Percentiles rank a stretch among this genome's conserved stretches.
Conservation (phyloP, 2,888 invertebrate species). For the Pristionchus fissidentatus region DNA sequence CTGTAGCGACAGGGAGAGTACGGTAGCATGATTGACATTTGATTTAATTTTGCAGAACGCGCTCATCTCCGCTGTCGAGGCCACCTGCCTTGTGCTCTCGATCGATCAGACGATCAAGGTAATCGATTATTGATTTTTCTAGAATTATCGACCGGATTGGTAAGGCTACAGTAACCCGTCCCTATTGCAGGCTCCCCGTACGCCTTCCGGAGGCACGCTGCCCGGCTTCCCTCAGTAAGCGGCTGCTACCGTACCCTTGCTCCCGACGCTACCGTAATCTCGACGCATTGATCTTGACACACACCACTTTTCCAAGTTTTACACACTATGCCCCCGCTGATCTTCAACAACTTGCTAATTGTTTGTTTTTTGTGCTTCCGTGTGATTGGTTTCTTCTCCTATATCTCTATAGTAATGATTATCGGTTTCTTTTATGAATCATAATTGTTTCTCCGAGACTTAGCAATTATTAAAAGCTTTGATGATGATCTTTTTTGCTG, state of each 20-base stretch:
- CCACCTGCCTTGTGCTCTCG: constrained; percentile 93
- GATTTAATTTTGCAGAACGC: constrained; percentile 86
- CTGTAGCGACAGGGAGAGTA: not conserved
- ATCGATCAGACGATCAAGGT: constrained; percentile 96
- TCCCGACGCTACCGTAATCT: constrained; percentile 25
- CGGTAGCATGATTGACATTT: not conserved
- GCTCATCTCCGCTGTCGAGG: constrained; percentile 92
- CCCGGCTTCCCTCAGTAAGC: constrained; percentile 66
- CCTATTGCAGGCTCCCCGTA: constrained; percentile 51
- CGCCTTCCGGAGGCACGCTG: constrained; percentile 70
- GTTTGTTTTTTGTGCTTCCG: not conserved
- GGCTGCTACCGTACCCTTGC: constrained; percentile 24
- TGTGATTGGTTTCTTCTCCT: constrained; percentile 18
- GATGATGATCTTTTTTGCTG: constrained; percentile 43
- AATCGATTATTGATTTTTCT: constrained; percentile 78
- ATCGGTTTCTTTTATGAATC: too few species aligned
- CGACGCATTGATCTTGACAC: constrained; percentile 6
- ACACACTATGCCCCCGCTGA: not conserved
- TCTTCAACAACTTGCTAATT: constrained; percentile 31
- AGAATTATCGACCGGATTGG: constrained; percentile 76
- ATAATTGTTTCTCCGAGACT: constrained; percentile 11
- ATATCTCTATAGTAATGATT: too few species aligned
- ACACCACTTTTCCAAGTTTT: not conserved
- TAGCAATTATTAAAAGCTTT: constrained; percentile 38
- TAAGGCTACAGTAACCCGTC: not conserved